Conservation (phyloP, 53 echinoderm and acorn worm species). For the Stichopus horrens region DNA sequence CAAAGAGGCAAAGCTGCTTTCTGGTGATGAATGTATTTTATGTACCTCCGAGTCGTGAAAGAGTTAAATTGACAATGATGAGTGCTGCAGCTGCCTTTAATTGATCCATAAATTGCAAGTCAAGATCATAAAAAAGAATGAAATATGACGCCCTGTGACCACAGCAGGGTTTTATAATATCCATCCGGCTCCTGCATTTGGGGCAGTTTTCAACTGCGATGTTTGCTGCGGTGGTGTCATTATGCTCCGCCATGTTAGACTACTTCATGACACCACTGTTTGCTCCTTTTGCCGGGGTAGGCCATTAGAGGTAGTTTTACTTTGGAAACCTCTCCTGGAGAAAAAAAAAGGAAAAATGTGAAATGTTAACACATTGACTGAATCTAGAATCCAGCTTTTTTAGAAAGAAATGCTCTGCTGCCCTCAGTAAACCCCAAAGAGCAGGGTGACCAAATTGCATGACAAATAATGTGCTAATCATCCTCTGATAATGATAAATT, state of each 20-base stretch:
- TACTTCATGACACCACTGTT: background rate
- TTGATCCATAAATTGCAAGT: slow-evolving; percentile 3
- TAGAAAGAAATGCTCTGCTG: background rate
- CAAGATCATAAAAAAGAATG: background rate
- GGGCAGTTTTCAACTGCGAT: background rate
- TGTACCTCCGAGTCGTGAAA: background rate
- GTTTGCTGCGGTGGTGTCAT: background rate
- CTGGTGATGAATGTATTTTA: background rate
- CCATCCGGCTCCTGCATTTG: background rate
- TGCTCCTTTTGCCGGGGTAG: background rate
- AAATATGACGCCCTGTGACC: slow-evolving; percentile 4
- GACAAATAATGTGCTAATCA: too few species aligned
- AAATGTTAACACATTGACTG: too few species aligned
- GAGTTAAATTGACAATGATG: slow-evolving; percentile 1
- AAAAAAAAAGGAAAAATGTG: too few species aligned
- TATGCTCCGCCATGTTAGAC: background rate
- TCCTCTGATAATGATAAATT: too few species aligned
- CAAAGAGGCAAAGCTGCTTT: background rate
- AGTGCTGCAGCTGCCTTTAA: slow-evolving; percentile 6
- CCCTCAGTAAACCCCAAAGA: background rate
- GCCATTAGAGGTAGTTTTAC: background rate
- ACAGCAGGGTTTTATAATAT: slow-evolving; percentile 8
- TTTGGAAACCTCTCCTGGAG: background rate
- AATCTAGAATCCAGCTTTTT: too few species aligned
- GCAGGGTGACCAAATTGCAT: too few species aligned